Conservation (phyloP, 2,797 vertebrate genomes). For the Myripristis jacobus region DNA sequence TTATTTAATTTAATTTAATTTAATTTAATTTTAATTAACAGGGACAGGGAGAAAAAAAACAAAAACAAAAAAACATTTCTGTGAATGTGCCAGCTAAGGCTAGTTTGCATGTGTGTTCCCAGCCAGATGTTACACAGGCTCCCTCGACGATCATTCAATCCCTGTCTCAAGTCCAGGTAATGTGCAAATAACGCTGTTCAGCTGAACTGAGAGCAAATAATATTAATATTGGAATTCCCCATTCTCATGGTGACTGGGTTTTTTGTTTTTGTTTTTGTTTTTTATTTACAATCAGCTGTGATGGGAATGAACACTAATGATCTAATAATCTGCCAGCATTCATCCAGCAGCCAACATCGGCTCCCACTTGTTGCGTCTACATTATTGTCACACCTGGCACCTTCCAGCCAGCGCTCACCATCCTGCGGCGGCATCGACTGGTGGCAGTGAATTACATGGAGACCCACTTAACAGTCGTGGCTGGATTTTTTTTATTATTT, state of each 20-base stretch:
- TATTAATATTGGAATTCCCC: background rate
- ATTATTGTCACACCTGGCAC: conserved; percentile 41
- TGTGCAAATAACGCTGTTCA: background rate
- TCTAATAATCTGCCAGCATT: conserved; percentile 20
- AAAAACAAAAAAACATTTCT: no score
- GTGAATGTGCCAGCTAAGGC: no score
- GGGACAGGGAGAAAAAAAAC: no score
- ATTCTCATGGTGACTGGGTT: background rate
- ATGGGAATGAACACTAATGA: conserved; percentile 15
- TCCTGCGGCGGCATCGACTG: conserved; percentile 26
- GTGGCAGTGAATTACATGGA: conserved; percentile 30
- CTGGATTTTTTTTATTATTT: conserved; percentile 7
- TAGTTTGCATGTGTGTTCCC: no score
- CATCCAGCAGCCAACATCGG: conserved; percentile 21
- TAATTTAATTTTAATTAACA: no score
- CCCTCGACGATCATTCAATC: no score
- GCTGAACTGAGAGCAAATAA: conserved; percentile 1
- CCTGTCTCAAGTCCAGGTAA: background rate
- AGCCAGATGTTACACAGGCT: no score
- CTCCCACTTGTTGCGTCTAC: conserved; percentile 38
- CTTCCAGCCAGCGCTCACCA: conserved; percentile 25
- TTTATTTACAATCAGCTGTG: no score
- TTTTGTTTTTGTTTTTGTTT: no score
- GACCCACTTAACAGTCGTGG: conserved; percentile 26
- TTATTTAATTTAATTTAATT: no score